A percentile compares a stretch with the other conserved stretches of the same genome.
Conservation (phyloP, 1,140 invertebrate genomes). For the Mylabris phalerata region DNA sequence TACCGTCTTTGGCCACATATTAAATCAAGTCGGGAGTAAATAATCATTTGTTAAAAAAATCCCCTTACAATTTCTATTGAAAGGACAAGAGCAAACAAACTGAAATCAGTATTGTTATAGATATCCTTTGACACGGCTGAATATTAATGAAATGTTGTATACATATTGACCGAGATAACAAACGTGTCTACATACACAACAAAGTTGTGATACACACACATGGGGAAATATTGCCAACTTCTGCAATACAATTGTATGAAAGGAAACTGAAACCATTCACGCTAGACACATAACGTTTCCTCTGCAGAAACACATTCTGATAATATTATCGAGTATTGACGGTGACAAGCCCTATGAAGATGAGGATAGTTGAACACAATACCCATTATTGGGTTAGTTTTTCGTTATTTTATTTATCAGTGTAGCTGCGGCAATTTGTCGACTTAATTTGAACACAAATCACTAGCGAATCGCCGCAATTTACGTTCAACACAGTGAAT, state of each 20-base stretch:
- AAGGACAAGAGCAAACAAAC: background rate
- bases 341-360: slow-evolving; percentile 1
- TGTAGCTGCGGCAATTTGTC: slow-evolving; percentile 23
- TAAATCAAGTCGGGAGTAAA: slow-evolving; percentile 10
- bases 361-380: background rate
- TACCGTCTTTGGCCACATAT: slow-evolving; percentile 17
- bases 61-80: background rate
- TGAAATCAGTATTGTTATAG: slow-evolving; percentile 7
- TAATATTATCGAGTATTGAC: slow-evolving; percentile 2
- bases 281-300: slow-evolving; percentile 4
- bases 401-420: slow-evolving; percentile 12
- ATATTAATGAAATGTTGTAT: slow-evolving; percentile 23
- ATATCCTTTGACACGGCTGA: slow-evolving; percentile 21
- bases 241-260: background rate
- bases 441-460: slow-evolving; percentile 29
- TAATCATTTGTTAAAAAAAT: too few relatives aligned
- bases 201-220: slow-evolving; percentile 10
- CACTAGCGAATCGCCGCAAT: slow-evolving; percentile 27
- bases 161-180: slow-evolving; percentile 23
- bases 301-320: slow-evolving; percentile 4
- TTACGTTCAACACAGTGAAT: slow-evolving; percentile 13
- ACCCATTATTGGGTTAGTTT: background rate
- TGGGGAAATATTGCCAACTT: too few relatives aligned
- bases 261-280: slow-evolving; percentile 10
- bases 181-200: slow-evolving; percentile 3